Evolutionary conservation across 2,113 vertebrate species (phyloP), one percentile per base, ranked within the genome.

Genomic region (Eonycteris spelaea): DNA sequence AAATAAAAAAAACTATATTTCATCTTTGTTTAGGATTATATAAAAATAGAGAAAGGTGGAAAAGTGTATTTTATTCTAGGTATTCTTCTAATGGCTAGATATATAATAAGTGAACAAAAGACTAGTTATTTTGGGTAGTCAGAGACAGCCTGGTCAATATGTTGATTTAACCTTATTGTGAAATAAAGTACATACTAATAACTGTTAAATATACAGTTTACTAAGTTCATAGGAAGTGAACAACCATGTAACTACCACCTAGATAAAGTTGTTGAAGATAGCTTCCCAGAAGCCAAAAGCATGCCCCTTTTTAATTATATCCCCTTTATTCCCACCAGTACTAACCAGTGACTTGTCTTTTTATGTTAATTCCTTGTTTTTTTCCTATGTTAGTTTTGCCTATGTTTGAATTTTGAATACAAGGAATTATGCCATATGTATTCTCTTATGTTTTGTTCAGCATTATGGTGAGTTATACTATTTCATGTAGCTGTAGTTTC

Each of bases 361-460:
- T 92, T 90, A 92, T 71, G 28, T 35, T 79, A 96, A 35, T 79
- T 48, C 18, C 40, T 65, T 78, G 7, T 86, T 94, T 97, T 95
- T 63, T 92, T 45, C 26, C 14, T 95, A 65, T 88, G 85, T 82
- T 75, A 86, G 71, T 86, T 94, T 88, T 92, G 8, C 22, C 19
- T 84, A 21, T 53, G 89, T 87, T 89, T 80, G 63, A 59, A 63
- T 95, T 94, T 91, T 7, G 73, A 74, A 45, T 74, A 30, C 38
- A 33, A 88, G 48, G 48, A 68, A 61, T 94, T 83, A 57, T 59
- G 53, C 12, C 48, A 26, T 59, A 70, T 80, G 10, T 83, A 51
- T 83, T 77, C 70, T 79, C 11, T 77, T 89, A 11, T 90, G 53
- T 35, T 95, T 86, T 65, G 9, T 80, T 82, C 24, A 80, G 30